Evolutionary conservation across 2,888 invertebrate species (phyloP), one percentile per base, ranked within the genome.

Genomic region (Gymnosoma rotundatum): DNA sequence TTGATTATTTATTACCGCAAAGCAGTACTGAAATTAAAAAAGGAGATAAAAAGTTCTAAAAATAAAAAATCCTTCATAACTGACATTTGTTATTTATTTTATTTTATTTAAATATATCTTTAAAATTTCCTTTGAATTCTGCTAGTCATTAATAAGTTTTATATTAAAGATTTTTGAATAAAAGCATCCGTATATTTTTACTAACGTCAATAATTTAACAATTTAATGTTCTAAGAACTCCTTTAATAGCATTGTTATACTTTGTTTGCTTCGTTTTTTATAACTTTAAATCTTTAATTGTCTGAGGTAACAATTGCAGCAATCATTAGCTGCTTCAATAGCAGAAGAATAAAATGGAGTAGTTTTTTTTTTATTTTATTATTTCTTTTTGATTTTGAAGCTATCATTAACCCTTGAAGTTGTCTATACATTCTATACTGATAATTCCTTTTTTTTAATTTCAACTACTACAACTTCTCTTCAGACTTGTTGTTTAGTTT

Each of bases 351-450:
- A 10, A 42, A 58, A 48, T 61, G 20, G 60, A 66, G 25, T 60
- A 79, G 16, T 66, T 50, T 52, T 66, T 2, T 72, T 25, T n/a
- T 7, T 0, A 50, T 67, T 36, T 16, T 60, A 14, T 69, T 16
- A 45, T 21, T 52, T 42, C 42, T 56, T 69, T 56, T 58, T 12
- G 8, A 20, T 64, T 70, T 61, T 50, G 1, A 52, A 64, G 72
- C 60, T 61, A 66, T 78, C 78, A 83, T 83, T 83, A 83, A 74
- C 73, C 74, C 70, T 69, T 69, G 45, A 74, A 64, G 69, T 83
- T 79, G 56, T 78, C 42, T 72, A 58, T 70, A 61, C 38, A 54
- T 32, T 32, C 32, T 32, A 32, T 32, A 32, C 32, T 32, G 32
- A 32, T 32, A 32, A 32, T 32, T 32, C 8, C 32, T 25, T 61